phyloP scores from a whole-genome alignment of 2,888 invertebrate genomes.

The Mayetiola destructor region DNA sequence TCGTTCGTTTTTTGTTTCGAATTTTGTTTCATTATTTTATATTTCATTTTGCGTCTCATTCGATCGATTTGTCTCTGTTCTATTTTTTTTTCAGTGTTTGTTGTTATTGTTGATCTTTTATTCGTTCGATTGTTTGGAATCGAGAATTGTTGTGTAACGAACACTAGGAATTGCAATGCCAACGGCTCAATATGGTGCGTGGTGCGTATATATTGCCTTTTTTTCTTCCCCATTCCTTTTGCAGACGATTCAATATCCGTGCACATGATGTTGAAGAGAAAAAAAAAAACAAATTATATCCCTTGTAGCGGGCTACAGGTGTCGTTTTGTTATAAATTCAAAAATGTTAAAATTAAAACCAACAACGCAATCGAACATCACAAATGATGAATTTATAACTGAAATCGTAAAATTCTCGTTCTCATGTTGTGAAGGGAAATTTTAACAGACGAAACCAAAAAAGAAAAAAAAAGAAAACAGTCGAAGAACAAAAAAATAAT shows the following conservation, averaged over 20 bases:
- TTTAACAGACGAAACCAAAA: too few species aligned
- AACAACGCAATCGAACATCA: neutral
- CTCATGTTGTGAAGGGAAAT: too few species aligned
- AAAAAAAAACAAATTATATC: too few species aligned
- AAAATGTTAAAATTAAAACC: neutral
- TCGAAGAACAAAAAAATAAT: constrained; percentile 6
- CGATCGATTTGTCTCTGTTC: neutral
- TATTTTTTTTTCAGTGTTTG: neutral
- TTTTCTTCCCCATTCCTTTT: neutral
- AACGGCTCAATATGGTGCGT: constrained; percentile 5
- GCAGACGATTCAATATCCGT: too few species aligned
- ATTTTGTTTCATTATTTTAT: neutral
- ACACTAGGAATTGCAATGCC: neutral
- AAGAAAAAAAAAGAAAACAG: neutral
- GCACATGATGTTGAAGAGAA: too few species aligned
- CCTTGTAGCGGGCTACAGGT: constrained; percentile 3
- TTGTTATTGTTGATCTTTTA: neutral
- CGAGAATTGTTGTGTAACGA: constrained; percentile 6
- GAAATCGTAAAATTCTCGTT: too few species aligned
- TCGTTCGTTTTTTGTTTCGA: neutral
- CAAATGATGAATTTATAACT: constrained; percentile 10
- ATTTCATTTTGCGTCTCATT: neutral
- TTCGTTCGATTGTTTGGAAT: neutral
- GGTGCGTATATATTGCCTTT: constrained; percentile 1
- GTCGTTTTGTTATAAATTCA: neutral